phyloP scores from a whole-genome alignment of 2,113 vertebrate species.

The human region DNA sequence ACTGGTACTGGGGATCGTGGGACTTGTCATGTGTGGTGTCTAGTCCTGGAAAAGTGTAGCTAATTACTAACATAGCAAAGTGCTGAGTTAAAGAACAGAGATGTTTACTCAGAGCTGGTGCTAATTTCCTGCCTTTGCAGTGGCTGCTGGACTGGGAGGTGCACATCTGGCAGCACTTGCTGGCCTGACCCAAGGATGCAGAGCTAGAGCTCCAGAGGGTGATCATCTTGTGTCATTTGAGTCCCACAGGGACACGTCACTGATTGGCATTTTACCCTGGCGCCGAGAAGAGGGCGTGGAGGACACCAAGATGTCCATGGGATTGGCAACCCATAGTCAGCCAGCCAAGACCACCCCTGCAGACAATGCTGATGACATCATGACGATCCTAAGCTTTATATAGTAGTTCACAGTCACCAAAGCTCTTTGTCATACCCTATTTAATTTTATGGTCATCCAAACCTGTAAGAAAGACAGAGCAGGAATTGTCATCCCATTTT shows the following conservation, averaged over 20 bases:
- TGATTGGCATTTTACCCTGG: background rate
- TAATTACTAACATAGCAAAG: background rate
- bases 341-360: background rate
- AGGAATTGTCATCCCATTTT: background rate
- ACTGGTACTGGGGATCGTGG: background rate
- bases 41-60: background rate
- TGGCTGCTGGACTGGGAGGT: background rate
- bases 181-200: background rate
- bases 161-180: background rate
- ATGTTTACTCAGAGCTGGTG: conserved; percentile 46
- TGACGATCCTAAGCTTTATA: background rate
- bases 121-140: conserved; percentile 55
- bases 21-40: background rate
- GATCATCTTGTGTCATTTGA: conserved; percentile 4
- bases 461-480: background rate
- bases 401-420: background rate
- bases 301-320: background rate
- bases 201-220: background rate
- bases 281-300: background rate
- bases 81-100: background rate
- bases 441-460: background rate
- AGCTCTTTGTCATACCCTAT: background rate
- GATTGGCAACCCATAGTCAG: background rate
- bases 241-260: background rate
- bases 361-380: conserved; percentile 9